phyloP scores from a whole-genome alignment of 2,888 invertebrate genomes.

The Lydus trimaculatus region DNA sequence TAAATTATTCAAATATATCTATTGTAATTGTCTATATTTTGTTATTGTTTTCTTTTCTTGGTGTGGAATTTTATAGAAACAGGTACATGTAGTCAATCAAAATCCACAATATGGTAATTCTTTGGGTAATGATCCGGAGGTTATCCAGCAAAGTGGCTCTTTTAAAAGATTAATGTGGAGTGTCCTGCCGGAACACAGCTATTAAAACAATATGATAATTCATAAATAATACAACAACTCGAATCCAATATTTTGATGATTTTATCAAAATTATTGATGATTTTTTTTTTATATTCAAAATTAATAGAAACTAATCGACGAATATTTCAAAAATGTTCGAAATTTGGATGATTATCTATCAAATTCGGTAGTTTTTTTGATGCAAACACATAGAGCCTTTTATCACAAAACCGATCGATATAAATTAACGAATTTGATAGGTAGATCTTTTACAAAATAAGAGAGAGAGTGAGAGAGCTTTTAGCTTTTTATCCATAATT shows the following conservation, averaged over 20 bases:
- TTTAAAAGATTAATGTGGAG: conserved; percentile 93
- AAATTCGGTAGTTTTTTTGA: conserved; percentile 37
- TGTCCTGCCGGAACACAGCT: conserved; percentile 79
- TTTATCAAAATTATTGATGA: not conserved
- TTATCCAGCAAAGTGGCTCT: conserved; percentile 90
- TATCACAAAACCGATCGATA: conserved; percentile 32
- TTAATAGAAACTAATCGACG: conserved; percentile 41
- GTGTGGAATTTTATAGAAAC: conserved; percentile 50
- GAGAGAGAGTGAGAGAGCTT: not conserved
- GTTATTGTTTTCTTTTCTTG: not conserved
- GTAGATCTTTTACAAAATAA: too few species aligned
- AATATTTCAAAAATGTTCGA: conserved; percentile 54
- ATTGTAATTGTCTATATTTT: too few species aligned
- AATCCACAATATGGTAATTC: conserved; percentile 64
- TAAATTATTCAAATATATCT: not conserved
- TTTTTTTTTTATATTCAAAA: conserved; percentile 10
- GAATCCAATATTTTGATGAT: not conserved
- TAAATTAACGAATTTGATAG: conserved; percentile 48
- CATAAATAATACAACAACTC: conserved; percentile 19
- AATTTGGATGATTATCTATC: conserved; percentile 40
- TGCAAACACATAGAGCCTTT: conserved; percentile 56
- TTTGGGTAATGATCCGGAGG: conserved; percentile 74
- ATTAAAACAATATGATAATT: conserved; percentile 49
- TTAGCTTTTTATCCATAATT: conserved; percentile 28
- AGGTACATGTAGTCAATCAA: conserved; percentile 48